Evolutionary conservation across 2,888 invertebrate genomes (phyloP).

Genomic region (Protonemura montana): DNA sequence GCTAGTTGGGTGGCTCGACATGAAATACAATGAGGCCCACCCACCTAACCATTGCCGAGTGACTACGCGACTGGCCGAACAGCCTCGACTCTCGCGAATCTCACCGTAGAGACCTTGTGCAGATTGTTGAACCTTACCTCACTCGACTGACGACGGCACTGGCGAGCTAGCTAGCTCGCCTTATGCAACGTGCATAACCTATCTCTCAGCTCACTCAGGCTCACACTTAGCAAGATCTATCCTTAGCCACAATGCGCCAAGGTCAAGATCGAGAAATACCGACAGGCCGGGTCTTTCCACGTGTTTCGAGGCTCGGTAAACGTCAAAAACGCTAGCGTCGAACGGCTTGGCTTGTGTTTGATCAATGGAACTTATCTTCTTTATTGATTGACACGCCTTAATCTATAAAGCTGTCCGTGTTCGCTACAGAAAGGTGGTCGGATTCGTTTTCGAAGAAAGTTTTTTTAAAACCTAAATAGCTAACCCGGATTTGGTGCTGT

Average conservation of each 20-base stretch:
- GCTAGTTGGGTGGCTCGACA: background rate
- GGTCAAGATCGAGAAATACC: background rate
- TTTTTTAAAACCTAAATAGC: background rate
- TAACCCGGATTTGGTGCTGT: slow-evolving; percentile 7
- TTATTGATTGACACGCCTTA: background rate
- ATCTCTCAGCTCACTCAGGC: background rate
- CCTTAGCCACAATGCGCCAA: background rate
- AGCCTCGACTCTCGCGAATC: background rate
- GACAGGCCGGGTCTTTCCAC: background rate
- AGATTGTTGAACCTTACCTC: background rate
- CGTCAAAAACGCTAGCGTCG: background rate
- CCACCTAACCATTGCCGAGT: background rate
- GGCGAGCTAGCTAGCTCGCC: background rate
- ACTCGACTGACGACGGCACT: background rate
- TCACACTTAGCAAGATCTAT: background rate
- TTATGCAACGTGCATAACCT: slow-evolving; percentile 21
- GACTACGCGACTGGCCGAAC: background rate
- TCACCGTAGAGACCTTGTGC: background rate
- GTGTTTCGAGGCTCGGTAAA: background rate
- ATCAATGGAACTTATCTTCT: background rate
- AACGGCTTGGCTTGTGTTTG: background rate
- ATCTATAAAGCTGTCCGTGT: background rate
- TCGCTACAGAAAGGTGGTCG: background rate
- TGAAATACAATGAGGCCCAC: background rate
- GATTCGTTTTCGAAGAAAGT: background rate